phyloP scores from a whole-genome alignment of 1,140 invertebrate genomes.

The Leguminivora glycinivorella region DNA sequence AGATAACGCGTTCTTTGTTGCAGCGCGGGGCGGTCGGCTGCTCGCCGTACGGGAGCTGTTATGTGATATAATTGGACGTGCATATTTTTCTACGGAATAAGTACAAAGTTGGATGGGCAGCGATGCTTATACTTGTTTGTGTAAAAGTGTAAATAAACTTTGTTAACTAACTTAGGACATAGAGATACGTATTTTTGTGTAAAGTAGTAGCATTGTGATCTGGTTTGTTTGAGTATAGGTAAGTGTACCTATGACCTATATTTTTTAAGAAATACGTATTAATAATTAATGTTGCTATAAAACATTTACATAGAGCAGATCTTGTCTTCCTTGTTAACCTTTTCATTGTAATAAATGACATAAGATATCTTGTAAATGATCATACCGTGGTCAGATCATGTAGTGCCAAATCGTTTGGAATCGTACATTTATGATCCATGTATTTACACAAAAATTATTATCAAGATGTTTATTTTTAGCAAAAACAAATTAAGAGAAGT shows the following conservation, averaged over 20 bases:
- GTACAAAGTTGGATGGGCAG: constrained; percentile 63
- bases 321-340: constrained; percentile 70
- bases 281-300: constrained; percentile 28
- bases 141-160: constrained; percentile 60
- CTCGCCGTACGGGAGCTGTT: constrained; percentile 44
- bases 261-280: constrained; percentile 26
- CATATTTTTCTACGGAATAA: constrained; percentile 77
- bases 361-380: constrained; percentile 23
- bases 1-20: constrained; percentile 43
- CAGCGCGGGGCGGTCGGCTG: constrained; percentile 69
- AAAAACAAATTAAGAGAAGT: background rate
- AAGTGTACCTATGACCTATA: constrained; percentile 23
- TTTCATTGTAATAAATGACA: constrained; percentile 43
- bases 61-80: constrained; percentile 74
- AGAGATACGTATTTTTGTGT: constrained; percentile 57
- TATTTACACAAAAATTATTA: background rate
- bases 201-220: constrained; percentile 46
- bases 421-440: background rate
- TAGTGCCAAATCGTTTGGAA: constrained; percentile 24
- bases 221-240: constrained; percentile 28
- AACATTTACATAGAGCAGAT: constrained; percentile 43
- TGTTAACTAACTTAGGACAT: constrained; percentile 40
- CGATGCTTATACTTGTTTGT: constrained; percentile 50
- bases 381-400: background rate
- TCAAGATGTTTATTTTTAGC: background rate